Evolutionary conservation across 2,113 vertebrate genomes (phyloP), one percentile per base, ranked within the genome.

Genomic region (Zeus faber): DNA sequence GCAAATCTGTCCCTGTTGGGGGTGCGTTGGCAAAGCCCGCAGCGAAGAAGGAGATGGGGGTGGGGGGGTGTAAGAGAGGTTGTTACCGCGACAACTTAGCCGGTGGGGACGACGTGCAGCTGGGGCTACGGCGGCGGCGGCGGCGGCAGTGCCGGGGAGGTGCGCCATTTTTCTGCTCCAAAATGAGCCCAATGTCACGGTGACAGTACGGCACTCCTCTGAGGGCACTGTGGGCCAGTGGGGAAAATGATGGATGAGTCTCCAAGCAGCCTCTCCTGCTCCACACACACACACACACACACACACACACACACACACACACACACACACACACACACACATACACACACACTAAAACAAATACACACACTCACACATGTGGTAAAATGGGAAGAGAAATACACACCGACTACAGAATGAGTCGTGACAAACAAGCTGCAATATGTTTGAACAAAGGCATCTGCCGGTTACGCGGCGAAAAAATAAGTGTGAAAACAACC

Each of bases 161-260:
- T 68, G 64, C 58, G 70, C 65, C 70, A 82, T 84, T 84, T 85
- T 82, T 82, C 70, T 76, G 51, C 56, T 73, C 66, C 55, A 82
- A 83, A 85, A 85, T 75, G 79, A 83, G 77, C 72, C 75, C 79
- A 85, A 80, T 82, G 77, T 86, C 82, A 77, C 68, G 5, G 64
- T 83, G 77, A 84, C 79, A 74, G 77, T 44, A 22, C 61, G 48
- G 41, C 8, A 29, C 63, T 83, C 75, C 79, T 81, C 65, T 48
- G 82, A 79, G 82, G 76, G 65, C 62, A 70, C 54, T 49, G 33
- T 54, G 33, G 74, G 82, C 80, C 77, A 73, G 71, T 69, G 67
- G 67, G 72, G 51, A 13, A 67, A 44, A 78, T 87, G 87, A 88
- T 85, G 78, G 83, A 90, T 87, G 85, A 83, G 72, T 78, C 53